Evolutionary conservation across 2,797 vertebrate genomes (phyloP), one percentile per base, ranked within the genome.

Genomic region (Pangasius larnaudii): DNA sequence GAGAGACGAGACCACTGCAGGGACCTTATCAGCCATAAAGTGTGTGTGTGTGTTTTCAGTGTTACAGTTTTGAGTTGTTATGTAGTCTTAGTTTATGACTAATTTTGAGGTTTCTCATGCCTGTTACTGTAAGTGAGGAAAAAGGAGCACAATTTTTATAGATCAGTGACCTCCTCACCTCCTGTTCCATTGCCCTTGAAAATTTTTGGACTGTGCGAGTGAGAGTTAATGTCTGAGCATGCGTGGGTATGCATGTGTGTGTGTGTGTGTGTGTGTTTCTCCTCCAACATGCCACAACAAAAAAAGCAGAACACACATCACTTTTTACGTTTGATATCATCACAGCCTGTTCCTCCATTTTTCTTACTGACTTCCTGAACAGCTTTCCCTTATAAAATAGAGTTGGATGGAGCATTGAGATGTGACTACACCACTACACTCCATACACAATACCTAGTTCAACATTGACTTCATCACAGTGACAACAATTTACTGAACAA

Each of bases 1-100:
- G 61, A 83, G 86, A 88, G 65, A 82, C 51, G 30, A 42, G 65
- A 80, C 84, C 91, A 90, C 86, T 83, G 86, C 88, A 85, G 79
- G 79, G 90, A 87, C 78, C 85, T 90, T 91, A 91, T 92, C 89
- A 72, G 56, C 49, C 71, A 33, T 59, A 51, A 59, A 2, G 42
- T 77, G 30, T 75, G 51, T 10, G 75, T 75, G 72, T 75, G 46
- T 51, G 72, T 72, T 8, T 69, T 69, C 67, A 8, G 33, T 42
- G 18, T 6, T 10, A 19, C 5, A 24, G 8, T 36, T 36, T 36
- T 36, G 36, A 0, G 0, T n/a, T 13, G 10, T 67, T 33, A 1
- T 72, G 71, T 46, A 27, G 8, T 27, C 22, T 74, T 42, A 4
- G 10, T 75, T 49, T 22, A 14, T 49, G n/a, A n/a, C 3, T 18